phyloP scores from a whole-genome alignment of 2,113 vertebrate genomes.

The Poecile atricapillus region DNA sequence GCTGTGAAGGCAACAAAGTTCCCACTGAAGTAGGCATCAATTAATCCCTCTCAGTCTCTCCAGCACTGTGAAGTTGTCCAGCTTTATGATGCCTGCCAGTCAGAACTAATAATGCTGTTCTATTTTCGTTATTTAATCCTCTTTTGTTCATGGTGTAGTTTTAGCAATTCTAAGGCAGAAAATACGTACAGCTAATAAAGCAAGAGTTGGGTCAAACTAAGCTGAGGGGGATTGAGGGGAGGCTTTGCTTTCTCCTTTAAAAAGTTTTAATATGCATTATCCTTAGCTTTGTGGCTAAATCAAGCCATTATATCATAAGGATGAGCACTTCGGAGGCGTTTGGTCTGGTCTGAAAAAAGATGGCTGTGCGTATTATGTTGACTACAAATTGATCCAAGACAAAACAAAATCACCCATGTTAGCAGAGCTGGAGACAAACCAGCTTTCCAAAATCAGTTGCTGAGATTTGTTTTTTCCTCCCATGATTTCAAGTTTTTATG shows the following conservation, averaged over 20 bases:
- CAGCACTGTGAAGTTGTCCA: background rate
- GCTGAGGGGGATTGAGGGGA: background rate
- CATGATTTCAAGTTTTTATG: background rate
- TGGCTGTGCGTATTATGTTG: fast-evolving
- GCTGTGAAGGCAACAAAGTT: background rate
- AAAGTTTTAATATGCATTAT: background rate
- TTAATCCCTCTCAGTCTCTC: background rate
- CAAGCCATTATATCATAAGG: background rate
- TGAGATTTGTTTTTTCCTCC: too few species aligned
- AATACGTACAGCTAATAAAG: background rate
- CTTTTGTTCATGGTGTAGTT: background rate
- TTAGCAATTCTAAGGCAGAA: background rate
- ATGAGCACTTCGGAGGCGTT: background rate
- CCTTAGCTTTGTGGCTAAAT: background rate
- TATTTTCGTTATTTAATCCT: background rate
- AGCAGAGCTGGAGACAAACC: background rate
- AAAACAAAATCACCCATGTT: background rate
- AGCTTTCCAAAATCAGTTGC: background rate
- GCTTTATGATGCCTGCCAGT: background rate
- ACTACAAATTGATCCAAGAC: background rate
- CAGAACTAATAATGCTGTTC: background rate
- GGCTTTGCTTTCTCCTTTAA: background rate
- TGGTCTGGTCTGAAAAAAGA: background rate
- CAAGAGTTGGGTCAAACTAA: background rate
- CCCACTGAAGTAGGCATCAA: background rate